phyloP scores from a whole-genome alignment of 2,888 invertebrate species.

The Schizotus pectinicornis region DNA sequence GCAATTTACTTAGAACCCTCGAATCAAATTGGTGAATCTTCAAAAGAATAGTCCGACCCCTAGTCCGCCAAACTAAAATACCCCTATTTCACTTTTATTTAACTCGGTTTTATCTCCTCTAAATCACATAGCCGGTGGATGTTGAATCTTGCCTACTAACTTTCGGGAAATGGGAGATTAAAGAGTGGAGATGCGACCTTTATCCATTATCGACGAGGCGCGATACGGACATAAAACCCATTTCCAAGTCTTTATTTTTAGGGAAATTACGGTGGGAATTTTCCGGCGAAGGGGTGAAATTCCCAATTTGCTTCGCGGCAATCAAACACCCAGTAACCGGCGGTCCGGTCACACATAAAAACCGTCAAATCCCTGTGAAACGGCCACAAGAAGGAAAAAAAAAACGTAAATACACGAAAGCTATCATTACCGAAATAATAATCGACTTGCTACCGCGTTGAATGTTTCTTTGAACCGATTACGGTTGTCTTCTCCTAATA shows the following conservation, averaged over 20 bases:
- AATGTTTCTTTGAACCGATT: conserved; percentile 41
- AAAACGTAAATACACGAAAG: conserved; percentile 37
- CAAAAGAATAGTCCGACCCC: conserved; percentile 51
- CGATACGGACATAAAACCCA: too few species aligned
- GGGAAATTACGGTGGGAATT: too few species aligned
- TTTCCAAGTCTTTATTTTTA: too few species aligned
- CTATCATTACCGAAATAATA: conserved; percentile 46
- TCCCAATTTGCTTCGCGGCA: conserved; percentile 16
- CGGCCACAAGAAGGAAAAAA: conserved; percentile 24
- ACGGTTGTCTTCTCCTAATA: conserved; percentile 24
- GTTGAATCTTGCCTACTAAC: conserved; percentile 49
- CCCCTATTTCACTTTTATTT: conserved; percentile 57
- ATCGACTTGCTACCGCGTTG: conserved; percentile 40
- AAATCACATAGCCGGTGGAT: conserved; percentile 49
- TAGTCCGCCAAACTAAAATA: conserved; percentile 44
- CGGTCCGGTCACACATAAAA: conserved; percentile 25
- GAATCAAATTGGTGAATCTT: conserved; percentile 58
- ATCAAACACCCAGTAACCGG: conserved; percentile 14
- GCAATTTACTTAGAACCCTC: conserved; percentile 58
- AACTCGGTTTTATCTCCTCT: conserved; percentile 54
- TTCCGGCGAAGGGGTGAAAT: conserved; percentile 6
- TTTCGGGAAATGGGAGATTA: conserved; percentile 52
- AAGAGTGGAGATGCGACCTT: conserved; percentile 28
- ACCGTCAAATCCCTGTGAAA: conserved; percentile 24
- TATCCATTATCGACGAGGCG: neutral